Percentiles rank a stretch among this genome's conserved stretches.
Conservation (phyloP, 2,888 invertebrate genomes). For the Acronicta alni region DNA sequence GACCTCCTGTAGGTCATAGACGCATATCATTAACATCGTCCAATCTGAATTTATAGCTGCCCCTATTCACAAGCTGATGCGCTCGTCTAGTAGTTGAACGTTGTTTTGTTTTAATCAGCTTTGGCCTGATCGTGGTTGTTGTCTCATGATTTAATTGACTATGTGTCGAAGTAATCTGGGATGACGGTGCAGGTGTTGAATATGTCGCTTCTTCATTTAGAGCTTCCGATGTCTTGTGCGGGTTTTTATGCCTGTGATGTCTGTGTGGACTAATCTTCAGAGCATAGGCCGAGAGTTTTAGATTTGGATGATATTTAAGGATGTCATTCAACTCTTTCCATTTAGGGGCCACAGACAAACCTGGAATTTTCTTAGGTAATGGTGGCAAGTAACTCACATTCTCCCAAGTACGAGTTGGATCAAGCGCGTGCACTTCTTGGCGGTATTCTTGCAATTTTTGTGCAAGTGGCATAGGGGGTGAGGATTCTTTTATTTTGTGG, state of each 20-base stretch:
- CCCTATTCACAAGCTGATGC: slow-evolving; percentile 46
- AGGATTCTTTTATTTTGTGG: neutral
- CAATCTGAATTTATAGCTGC: slow-evolving; percentile 65
- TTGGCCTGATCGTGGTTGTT: slow-evolving; percentile 6
- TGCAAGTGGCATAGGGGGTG: neutral
- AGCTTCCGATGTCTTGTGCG: slow-evolving; percentile 1
- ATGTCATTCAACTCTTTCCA: slow-evolving; percentile 54
- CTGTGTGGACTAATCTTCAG: neutral
- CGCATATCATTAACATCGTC: slow-evolving; percentile 44
- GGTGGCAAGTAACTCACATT: slow-evolving; percentile 21
- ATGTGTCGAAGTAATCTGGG: neutral
- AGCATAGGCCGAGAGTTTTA: neutral
- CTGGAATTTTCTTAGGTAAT: slow-evolving; percentile 43
- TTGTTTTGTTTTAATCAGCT: slow-evolving; percentile 3
- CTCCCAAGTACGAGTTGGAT: slow-evolving; percentile 9
- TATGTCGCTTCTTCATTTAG: slow-evolving; percentile 2
- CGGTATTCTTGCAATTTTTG: neutral
- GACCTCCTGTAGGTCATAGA: neutral
- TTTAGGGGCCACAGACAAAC: slow-evolving; percentile 49
- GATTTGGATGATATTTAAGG: slow-evolving; percentile 9
- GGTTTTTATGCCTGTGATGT: slow-evolving; percentile 1
- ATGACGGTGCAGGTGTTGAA: neutral
- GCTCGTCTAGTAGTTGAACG: neutral
- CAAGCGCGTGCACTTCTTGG: slow-evolving; percentile 2
- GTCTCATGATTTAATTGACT: neutral